These are phyloP conservation scores for Rattus rattus DNA, from an alignment of 2,113 vertebrate species.

Conservation along the genomic window DNA sequence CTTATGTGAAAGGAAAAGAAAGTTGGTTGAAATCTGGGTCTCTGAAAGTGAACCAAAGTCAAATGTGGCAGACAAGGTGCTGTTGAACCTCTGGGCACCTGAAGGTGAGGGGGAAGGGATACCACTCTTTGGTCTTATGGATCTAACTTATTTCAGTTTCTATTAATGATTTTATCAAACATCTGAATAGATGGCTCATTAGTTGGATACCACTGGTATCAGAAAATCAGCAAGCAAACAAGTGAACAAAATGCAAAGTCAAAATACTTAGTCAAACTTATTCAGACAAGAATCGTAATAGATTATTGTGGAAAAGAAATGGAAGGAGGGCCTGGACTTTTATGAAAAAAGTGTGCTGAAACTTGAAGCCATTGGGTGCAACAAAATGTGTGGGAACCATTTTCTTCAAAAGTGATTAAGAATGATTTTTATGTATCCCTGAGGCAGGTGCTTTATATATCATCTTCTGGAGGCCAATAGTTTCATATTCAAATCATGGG, in stretches of 20 bases:
- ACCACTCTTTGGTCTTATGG: neutral
- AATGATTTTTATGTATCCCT: neutral
- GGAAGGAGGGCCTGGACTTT: neutral
- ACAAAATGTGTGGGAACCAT: neutral
- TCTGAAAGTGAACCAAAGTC: neutral
- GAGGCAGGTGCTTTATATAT: neutral
- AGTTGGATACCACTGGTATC: neutral
- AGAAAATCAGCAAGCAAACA: neutral
- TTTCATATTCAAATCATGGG: neutral
- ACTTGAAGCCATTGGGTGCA: neutral
- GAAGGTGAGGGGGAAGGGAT: no score
- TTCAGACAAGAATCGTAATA: neutral
- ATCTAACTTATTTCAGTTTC: neutral
- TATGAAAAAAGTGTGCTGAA: neutral
- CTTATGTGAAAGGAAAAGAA: neutral
- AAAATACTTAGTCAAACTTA: neutral
- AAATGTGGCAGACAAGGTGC: neutral
- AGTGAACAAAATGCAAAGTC: neutral
- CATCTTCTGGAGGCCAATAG: neutral
- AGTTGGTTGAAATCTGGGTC: neutral
- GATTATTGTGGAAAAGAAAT: neutral
- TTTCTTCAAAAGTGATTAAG: neutral
- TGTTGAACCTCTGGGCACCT: neutral
- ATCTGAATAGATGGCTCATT: neutral
- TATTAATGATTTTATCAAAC: neutral